A percentile compares a stretch with the other conserved stretches of the same genome.
Evolutionary conservation across 2,888 invertebrate species (phyloP).

Genomic region (Nebria brevicollis): DNA sequence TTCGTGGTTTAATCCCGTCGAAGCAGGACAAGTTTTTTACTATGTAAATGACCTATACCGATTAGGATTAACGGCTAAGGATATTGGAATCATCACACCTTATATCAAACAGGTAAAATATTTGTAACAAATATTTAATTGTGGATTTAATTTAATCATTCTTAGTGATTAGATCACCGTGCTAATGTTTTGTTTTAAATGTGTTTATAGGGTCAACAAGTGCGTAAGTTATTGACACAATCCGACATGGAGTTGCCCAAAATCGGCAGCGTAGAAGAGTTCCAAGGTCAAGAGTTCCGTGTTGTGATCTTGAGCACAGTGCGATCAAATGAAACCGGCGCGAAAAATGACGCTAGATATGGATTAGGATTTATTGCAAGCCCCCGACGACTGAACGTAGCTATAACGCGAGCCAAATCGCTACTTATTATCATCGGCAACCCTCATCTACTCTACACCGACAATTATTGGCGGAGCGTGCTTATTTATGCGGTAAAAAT

Average conservation of each 20-base stretch:
- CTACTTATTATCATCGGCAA: conserved; percentile 86
- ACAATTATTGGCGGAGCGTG: conserved; percentile 75
- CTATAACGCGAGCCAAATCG: conserved; percentile 84
- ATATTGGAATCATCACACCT: conserved; percentile 92
- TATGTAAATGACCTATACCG: conserved; percentile 75
- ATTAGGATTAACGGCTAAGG: conserved; percentile 70
- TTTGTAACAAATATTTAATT: background rate
- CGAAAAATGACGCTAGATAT: conserved; percentile 64
- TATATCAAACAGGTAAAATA: conserved; percentile 86
- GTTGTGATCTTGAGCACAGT: conserved; percentile 80
- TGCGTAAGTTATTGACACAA: conserved; percentile 67
- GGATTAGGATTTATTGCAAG: conserved; percentile 79
- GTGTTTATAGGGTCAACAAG: conserved; percentile 69
- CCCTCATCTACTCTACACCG: conserved; percentile 75
- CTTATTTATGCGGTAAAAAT: conserved; percentile 71
- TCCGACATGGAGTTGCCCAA: conserved; percentile 69
- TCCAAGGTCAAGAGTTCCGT: conserved; percentile 83
- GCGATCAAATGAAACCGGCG: conserved; percentile 63
- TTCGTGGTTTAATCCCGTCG: conserved; percentile 90
- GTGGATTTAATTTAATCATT: background rate
- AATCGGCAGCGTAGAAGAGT: conserved; percentile 86
- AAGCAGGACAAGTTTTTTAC: conserved; percentile 73
- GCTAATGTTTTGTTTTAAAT: conserved; percentile 39
- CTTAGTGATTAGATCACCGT: background rate
- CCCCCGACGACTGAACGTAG: conserved; percentile 87